Evolutionary conservation across 2,888 invertebrate species (phyloP), one percentile per base, ranked within the genome.

Genomic region (Melipona beecheii): DNA sequence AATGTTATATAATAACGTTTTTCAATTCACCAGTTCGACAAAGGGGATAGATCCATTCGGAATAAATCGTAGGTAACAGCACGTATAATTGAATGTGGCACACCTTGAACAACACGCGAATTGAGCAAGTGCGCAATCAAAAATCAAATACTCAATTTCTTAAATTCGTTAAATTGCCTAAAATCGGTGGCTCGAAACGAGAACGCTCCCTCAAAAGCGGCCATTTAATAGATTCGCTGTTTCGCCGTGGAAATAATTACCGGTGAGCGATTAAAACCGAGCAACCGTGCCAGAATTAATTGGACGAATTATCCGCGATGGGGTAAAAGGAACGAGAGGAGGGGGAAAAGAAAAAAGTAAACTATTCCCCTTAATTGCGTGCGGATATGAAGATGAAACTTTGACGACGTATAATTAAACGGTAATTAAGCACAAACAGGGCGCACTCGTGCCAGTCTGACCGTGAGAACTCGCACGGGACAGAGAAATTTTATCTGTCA

Each of bases 241-340:
- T 43, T 68, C 2, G 52, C n/a, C 31, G 4, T 31, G 70, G 54
- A 82, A 82, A 82, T 82, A 82, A 82, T 82, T 82, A 75, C 58
- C 54, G 24, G 2, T 0, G 21, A 43, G 17, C 27, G 70, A 82
- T 64, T 82, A 60, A 82, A 82, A 74, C 43, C 19, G 70, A 36
- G 52, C 36, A 43, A 43, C 11, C 15, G 52, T 11, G 36, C 9
- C 11, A n/a, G 15, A 68, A 75, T 82, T 82, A 82, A 82, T 82
- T 75, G 75, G 31, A 11, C 83, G 65, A 82, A 75, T 75, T 75
- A 66, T 82, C 54, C 5, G 21, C 19, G 11, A 21, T 31, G 27
- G 43, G 19, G 31, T 19, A 62, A 31, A 31, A 24, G 17, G 58
- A 21, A 17, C 1, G 17, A 27, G n/a, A 31, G 31, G 27, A 31